A percentile compares a stretch with the other conserved stretches of the same genome.
Conservation (phyloP, 2,113 vertebrate species). For the Bombycilla garrulus region DNA sequence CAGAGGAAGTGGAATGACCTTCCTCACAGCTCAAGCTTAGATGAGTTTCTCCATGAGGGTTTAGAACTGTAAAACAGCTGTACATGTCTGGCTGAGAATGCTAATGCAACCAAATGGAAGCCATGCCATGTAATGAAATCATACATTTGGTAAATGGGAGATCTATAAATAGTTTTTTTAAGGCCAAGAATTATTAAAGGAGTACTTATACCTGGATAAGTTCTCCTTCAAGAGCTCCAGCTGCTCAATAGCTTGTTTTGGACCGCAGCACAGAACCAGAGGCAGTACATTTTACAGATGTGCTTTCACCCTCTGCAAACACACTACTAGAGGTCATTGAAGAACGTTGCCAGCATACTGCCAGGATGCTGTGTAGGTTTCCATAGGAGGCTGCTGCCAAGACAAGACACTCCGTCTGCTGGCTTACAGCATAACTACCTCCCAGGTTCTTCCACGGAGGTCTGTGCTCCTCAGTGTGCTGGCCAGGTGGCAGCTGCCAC, state of each 20-base stretch:
- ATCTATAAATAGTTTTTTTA: background rate
- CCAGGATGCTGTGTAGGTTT: background rate
- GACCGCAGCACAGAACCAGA: background rate
- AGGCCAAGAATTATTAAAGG: background rate
- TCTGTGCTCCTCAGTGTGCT: background rate
- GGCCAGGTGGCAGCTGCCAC: background rate
- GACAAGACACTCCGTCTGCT: background rate
- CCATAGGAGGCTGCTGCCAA: background rate
- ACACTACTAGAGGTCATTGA: background rate
- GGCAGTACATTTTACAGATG: background rate
- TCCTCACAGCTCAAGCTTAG: background rate
- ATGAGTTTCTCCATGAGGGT: background rate
- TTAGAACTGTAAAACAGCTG: background rate
- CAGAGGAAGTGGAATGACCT: background rate
- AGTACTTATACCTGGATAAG: background rate
- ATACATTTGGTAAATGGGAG: background rate
- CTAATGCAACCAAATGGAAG: background rate
- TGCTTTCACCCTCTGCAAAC: background rate
- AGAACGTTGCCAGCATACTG: background rate
- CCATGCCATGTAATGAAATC: background rate
- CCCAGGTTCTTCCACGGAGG: background rate
- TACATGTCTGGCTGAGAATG: background rate
- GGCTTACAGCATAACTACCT: background rate
- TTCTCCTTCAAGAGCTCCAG: background rate
- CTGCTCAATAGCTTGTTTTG: constrained; percentile 7